Evolutionary conservation across 2,113 vertebrate genomes (phyloP).

Genomic region (Seriola rivoliana): DNA sequence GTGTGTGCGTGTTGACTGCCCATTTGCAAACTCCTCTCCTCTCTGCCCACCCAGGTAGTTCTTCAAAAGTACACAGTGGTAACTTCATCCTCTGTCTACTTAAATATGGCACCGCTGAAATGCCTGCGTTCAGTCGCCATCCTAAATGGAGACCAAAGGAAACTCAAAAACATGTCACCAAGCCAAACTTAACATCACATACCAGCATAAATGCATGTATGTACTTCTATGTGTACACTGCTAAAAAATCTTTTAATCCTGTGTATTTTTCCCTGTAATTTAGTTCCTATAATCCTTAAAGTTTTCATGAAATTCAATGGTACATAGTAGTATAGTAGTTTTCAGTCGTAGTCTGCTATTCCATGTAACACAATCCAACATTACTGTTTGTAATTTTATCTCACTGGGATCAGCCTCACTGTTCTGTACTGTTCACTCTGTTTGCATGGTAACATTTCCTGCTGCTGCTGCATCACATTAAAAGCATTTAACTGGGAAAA

Average conservation of each 20-base stretch:
- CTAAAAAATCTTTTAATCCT: not conserved
- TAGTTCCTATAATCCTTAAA: not conserved
- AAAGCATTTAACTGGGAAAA: not conserved
- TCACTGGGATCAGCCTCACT: not conserved
- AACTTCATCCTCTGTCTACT: slow-evolving; percentile 71
- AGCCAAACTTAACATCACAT: slow-evolving; percentile 8
- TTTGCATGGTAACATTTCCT: not conserved
- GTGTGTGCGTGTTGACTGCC: slow-evolving; percentile 55
- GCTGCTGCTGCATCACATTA: not conserved
- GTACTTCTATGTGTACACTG: not conserved
- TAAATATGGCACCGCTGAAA: slow-evolving; percentile 61
- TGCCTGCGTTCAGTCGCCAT: slow-evolving; percentile 30
- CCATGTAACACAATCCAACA: not conserved
- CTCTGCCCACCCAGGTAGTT: slow-evolving; percentile 77
- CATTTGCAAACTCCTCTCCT: slow-evolving; percentile 54
- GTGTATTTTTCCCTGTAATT: not conserved
- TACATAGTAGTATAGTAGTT: too few relatives aligned
- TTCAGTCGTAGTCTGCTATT: not conserved
- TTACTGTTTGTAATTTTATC: slow-evolving; percentile 3
- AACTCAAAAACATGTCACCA: slow-evolving; percentile 21
- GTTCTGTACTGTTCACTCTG: not conserved
- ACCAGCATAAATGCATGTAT: not conserved
- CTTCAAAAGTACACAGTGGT: slow-evolving; percentile 65
- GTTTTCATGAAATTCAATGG: not conserved
- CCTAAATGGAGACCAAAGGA: slow-evolving; percentile 18